These are phyloP conservation scores for Morbakka virulenta DNA, from an alignment of 30 jellyfish, hydroid and myxozoan species.

Conservation along the genomic window DNA sequence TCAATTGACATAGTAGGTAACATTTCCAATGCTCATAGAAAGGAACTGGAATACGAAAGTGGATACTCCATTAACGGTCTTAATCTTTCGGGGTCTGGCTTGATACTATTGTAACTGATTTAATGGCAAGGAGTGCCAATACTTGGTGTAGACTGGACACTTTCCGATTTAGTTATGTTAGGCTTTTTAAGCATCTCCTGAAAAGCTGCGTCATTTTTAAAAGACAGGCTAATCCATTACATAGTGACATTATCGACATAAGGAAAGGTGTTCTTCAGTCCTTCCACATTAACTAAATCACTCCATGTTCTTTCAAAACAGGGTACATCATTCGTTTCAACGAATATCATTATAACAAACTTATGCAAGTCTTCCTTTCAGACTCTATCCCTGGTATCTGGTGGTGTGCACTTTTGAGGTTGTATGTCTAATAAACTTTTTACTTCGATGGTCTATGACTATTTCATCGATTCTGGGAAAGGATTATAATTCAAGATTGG, in stretches of 20 bases:
- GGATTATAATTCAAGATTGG: too few species aligned
- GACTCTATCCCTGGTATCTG: conserved; percentile 55
- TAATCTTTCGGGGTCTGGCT: conserved; percentile 70
- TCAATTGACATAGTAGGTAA: conserved; percentile 67
- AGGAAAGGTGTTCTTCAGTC: conserved; percentile 40
- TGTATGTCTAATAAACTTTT: too few species aligned
- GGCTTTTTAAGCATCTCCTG: conserved; percentile 6
- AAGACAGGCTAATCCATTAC: conserved; percentile 35
- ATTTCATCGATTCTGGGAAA: too few species aligned
- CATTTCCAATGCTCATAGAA: conserved; percentile 64
- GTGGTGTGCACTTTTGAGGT: too few species aligned
- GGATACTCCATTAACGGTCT: conserved; percentile 58
- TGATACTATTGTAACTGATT: conserved; percentile 47
- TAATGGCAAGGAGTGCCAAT: conserved; percentile 49
- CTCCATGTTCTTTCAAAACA: conserved; percentile 5
- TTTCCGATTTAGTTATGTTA: too few species aligned
- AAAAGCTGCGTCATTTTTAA: conserved; percentile 51
- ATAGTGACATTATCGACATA: conserved; percentile 56
- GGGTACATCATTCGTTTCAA: conserved; percentile 39
- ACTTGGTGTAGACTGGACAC: too few species aligned
- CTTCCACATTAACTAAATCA: conserved; percentile 5
- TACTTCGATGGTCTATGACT: too few species aligned
- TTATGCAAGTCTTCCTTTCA: conserved; percentile 52
- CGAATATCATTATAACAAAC: conserved; percentile 44
- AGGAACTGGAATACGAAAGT: conserved; percentile 42